A percentile compares a stretch with the other conserved stretches of the same genome.
These are phyloP conservation scores for Otis tarda DNA, from an alignment of 2,113 vertebrate genomes.

Conservation along the genomic window DNA sequence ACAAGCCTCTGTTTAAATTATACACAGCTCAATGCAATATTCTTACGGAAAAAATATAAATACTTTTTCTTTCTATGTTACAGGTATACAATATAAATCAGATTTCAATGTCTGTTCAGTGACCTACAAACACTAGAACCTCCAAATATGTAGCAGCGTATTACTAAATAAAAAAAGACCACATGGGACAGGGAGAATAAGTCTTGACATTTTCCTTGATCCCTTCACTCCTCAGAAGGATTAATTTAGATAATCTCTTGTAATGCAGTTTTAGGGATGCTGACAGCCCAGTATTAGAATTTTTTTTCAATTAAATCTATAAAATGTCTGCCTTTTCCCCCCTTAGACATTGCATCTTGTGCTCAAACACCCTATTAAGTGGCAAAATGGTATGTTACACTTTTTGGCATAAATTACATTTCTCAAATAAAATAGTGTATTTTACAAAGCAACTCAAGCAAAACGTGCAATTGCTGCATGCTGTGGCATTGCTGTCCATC, in stretches of 20 bases:
- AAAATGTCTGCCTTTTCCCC: not conserved
- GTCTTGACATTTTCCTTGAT: constrained; percentile 61
- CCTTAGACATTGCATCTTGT: constrained; percentile 54
- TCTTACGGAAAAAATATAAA: constrained; percentile 99
- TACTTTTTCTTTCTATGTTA: constrained; percentile 96
- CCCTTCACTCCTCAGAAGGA: constrained; percentile 58
- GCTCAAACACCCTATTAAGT: constrained; percentile 62
- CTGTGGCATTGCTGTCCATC: constrained; percentile 55
- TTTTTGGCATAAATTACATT: constrained; percentile 75
- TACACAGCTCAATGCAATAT: constrained; percentile 91
- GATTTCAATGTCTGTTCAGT: constrained; percentile 88
- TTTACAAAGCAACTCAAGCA: constrained; percentile 71
- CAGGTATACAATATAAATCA: constrained; percentile 98
- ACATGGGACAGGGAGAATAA: constrained; percentile 54
- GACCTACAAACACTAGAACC: constrained; percentile 84
- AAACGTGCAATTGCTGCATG: constrained; percentile 76
- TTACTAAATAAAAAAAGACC: constrained; percentile 71
- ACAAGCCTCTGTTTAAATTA: constrained; percentile 85
- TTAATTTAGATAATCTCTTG: constrained; percentile 52
- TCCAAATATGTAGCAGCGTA: constrained; percentile 85
- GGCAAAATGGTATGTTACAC: constrained; percentile 58
- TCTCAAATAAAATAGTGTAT: constrained; percentile 72
- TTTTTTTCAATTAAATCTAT: constrained; percentile 22
- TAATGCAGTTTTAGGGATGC: constrained; percentile 64
- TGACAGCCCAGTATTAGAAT: constrained; percentile 63